Base-by-base conservation (phyloP, 2,888 invertebrate species). In the Microctonus hyperodae region DNA sequence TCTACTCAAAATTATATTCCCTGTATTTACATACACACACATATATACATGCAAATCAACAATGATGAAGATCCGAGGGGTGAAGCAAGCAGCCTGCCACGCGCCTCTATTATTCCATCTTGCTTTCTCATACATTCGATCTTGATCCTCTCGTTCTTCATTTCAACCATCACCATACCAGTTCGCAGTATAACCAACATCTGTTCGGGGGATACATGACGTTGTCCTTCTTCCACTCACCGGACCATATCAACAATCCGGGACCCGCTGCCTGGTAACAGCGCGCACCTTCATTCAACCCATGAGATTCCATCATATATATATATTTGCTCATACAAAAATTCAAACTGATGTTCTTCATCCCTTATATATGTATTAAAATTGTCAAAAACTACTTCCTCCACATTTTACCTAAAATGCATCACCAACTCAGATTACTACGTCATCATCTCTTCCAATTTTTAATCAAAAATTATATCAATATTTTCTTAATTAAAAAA, bases 61-160 rank as follows among this genome's bases (percentile, higher is more conserved):
- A 48, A 48, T 22, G 37, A 51, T 58, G 37, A 51, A 53, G 50
- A 10, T 16, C 20, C 23, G 23, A 63, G 63, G 53, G 58, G 63
- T 63, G 7, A 67, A 60, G 58, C 58, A 63, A 63, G 63, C 67
- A 67, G 63, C 59, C 67, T 67, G 67, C 67, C 67, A 67, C 67
- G 67, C 67, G 67, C 67, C 67, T 63, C 53, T 31, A 51, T 63
- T 58, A 59, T 31, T 64, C 51, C 57, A 56, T 58, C 37, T 40
- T 44, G 5, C 44, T 11, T 31, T 35, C 22, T 56, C 55, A n/a
- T 40, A 7, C 20, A 51, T 40, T 33, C n/a, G n/a, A n/a, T n/a
- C n/a, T n/a, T n/a, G n/a, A n/a, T n/a, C n/a, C 48, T 51, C 63
- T 63, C 55, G 53, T 44, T 57, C 58, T 37, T 33, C 51, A 50